Evolutionary conservation across 2,113 vertebrate genomes (phyloP), one percentile per base, ranked within the genome.

Genomic region (Egretta garzetta): DNA sequence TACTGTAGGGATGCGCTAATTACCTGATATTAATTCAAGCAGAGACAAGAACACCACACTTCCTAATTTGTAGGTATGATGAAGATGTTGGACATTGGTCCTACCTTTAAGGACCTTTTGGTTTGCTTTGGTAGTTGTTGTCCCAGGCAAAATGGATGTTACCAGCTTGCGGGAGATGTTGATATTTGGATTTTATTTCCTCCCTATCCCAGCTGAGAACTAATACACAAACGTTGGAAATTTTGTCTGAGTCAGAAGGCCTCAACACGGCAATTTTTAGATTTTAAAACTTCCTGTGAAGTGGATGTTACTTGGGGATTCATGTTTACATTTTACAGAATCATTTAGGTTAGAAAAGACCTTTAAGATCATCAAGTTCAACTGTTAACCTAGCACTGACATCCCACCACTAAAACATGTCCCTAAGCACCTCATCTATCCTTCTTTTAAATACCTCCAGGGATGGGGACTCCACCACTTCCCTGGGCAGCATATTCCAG

Each of bases 1-100:
- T 30, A 55, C 92, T 43, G 67, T 49, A 62, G 92, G 67, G 82
- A 80, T 52, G 75, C 90, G 80, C 90, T 95, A 90, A 92, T 95
- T 94, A 59, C 84, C 62, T 81, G n/a, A 22, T 71, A 64, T 86
- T 95, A 87, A 95, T 95, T 95, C 91, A 89, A 76, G 81, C 86
- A 72, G 80, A 63, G 77, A 68, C 60, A 63, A 62, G 52, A 35
- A 60, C 32, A 22, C 45, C 4, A 16, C 14, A 21, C 39, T 74
- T 86, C 12, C 6, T 77, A 43, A 68, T 60, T 63, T 83, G 50
- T 47, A 59, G 74, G 77, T 60, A 43, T 32, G 18, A 37, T 21
- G 66, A 63, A 71, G 58, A 45, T 32, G 59, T 35, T 15, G 52
- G 67, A 52, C 33, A 6, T 8, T 8, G 27, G n/a, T 77, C 41